A percentile compares a stretch with the other conserved stretches of the same genome.
phyloP scores from a whole-genome alignment of 1,140 invertebrate genomes.

The Dendrolimus kikuchii region DNA sequence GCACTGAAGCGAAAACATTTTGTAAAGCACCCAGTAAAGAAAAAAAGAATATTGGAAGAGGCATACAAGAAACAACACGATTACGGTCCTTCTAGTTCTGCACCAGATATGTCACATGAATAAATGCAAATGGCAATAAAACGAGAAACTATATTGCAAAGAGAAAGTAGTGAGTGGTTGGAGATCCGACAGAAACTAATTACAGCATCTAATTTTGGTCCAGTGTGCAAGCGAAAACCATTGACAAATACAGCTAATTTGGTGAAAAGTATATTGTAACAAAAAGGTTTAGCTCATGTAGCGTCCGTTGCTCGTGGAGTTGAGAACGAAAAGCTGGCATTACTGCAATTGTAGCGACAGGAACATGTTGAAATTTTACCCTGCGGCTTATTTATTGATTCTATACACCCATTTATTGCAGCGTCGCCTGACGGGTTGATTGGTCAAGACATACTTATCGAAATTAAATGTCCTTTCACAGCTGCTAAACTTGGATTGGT shows the following conservation, averaged over 20 bases:
- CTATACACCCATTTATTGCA: no score
- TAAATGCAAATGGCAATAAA: constrained; percentile 4
- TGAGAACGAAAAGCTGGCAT: no score
- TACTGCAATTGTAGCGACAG: no score
- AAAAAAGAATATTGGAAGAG: constrained; percentile 1
- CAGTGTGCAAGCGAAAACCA: constrained; percentile 6
- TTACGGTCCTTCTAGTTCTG: constrained; percentile 8
- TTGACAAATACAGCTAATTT: not conserved
- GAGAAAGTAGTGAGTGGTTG: constrained; percentile 10
- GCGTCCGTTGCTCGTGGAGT: no score
- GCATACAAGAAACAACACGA: constrained; percentile 6
- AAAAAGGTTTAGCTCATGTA: no score
- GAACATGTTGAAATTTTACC: no score
- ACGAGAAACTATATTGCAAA: constrained; percentile 7
- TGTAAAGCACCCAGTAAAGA: constrained; percentile 1
- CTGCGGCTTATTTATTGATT: no score
- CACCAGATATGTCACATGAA: constrained; percentile 6
- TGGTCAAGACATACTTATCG: no score
- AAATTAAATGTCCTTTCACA: no score
- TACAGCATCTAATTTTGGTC: constrained; percentile 10
- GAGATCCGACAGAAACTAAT: constrained; percentile 9
- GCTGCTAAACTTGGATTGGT: no score
- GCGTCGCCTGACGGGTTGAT: no score
- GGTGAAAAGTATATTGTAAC: no score
- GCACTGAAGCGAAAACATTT: not conserved